Evolutionary conservation across 2,113 vertebrate genomes (phyloP), one percentile per base, ranked within the genome.

Genomic region (Aphelocoma coerulescens): DNA sequence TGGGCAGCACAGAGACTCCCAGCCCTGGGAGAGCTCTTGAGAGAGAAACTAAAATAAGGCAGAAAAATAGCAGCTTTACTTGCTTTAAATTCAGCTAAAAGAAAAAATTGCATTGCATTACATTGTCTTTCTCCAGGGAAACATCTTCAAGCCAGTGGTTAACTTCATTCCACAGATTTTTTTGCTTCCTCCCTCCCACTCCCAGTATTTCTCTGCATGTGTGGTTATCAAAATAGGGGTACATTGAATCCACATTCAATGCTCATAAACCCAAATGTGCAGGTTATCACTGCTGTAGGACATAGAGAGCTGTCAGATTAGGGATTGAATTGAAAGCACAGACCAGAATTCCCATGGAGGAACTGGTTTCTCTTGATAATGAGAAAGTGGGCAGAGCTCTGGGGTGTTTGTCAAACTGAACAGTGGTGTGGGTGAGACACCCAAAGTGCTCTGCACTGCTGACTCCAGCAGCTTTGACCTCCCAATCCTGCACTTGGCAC

Each of bases 401-500:
- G n/a, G 30, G 18, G 21, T 52, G 13, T 55, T 69, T 66, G 18
- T 74, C 78, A 35, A 41, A 16, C 41, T 71, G 58, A 85, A 20
- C 10, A 65, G 15, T 0, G 1, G 33, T 13, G 23, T 46, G 35
- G 49, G 48, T 23, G 15, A 69, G 43, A 54, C 3, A 16, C 35
- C 9, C 6, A 1, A 81, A 83, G 18, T 41, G 39, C 22, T 48
- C 43, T 51, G 37, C 39, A 21, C 22, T 1, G 2, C 51, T 1
- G 1, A n/a, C 5, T 11, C 55, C 74, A 46, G 20, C 43, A 79
- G 49, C 69, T 66, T 65, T 11, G 10, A 61, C 13, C n/a, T 66
- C 26, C 32, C 0, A 0, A 33, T 67, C 44, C 54, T 7, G 18
- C 0, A 0, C 48, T 78, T 46, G 44, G 73, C 61, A 58, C 26